Conservation (phyloP, 2,113 vertebrate genomes). For the Onychostruthus taczanowskii region DNA sequence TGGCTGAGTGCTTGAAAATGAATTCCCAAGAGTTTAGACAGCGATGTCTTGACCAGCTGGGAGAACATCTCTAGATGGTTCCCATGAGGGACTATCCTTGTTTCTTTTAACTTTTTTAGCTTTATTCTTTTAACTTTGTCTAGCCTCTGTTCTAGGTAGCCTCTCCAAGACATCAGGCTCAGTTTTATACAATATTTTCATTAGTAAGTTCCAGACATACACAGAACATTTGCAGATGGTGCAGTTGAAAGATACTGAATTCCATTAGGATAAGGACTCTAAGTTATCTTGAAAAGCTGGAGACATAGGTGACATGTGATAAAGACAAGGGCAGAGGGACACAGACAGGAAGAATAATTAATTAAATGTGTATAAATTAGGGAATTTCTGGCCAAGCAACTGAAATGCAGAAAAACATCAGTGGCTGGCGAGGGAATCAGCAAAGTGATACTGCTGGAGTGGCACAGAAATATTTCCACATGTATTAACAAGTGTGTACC, state of each 20-base stretch:
- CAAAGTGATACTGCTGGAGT: not conserved
- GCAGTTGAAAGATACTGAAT: not conserved
- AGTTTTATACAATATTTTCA: not conserved
- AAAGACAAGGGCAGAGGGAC: not conserved
- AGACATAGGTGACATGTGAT: not conserved
- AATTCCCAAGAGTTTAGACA: not conserved
- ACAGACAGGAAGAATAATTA: not conserved
- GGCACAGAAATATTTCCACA: not conserved
- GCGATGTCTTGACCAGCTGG: not conserved
- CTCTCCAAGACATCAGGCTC: not conserved
- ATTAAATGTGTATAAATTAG: not conserved
- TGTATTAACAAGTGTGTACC: not conserved
- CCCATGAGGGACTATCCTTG: not conserved
- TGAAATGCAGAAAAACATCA: not conserved
- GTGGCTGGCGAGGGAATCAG: not conserved
- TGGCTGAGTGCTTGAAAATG: not conserved
- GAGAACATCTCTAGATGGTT: not conserved
- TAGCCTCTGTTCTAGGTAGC: too few relatives aligned
- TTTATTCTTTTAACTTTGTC: not conserved
- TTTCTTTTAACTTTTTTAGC: not conserved
- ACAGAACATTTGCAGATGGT: not conserved
- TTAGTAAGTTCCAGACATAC: not conserved
- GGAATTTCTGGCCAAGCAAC: not conserved
- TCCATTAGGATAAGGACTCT: not conserved
- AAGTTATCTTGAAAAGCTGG: not conserved